Conservation (phyloP, 2,888 invertebrate genomes). For the Sycophila texana region DNA sequence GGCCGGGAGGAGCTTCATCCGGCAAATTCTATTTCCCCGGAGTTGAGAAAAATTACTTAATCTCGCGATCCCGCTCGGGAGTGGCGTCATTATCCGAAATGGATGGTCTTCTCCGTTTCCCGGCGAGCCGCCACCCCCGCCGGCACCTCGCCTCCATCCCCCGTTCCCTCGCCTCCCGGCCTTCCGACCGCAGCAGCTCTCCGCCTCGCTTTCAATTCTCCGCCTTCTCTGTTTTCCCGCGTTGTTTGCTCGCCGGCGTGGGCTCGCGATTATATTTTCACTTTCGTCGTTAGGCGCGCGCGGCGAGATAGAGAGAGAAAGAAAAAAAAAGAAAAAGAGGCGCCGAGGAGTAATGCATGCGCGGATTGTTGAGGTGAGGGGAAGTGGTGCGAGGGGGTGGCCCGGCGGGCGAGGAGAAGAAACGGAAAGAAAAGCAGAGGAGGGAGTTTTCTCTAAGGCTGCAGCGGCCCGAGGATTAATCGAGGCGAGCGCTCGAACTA, state of each 20-base stretch:
- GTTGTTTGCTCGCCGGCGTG: background rate
- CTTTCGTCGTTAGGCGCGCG: slow-evolving; percentile 49
- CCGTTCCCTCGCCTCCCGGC: background rate
- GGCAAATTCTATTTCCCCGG: slow-evolving; percentile 59
- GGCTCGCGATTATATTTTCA: slow-evolving; percentile 4
- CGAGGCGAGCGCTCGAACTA: slow-evolving; percentile 20
- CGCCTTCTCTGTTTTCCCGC: background rate
- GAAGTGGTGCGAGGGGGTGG: background rate
- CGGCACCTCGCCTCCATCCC: background rate
- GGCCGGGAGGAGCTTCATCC: slow-evolving; percentile 36
- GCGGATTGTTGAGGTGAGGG: slow-evolving; percentile 2
- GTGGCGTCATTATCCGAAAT: slow-evolving; percentile 64
- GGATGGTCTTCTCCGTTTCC: slow-evolving; percentile 59
- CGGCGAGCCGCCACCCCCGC: slow-evolving; percentile 46
- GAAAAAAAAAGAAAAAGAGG: slow-evolving; percentile 5
- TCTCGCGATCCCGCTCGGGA: slow-evolving; percentile 58
- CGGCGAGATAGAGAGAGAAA: background rate
- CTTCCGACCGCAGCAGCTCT: slow-evolving; percentile 18
- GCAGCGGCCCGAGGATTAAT: slow-evolving; percentile 36
- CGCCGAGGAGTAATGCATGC: slow-evolving; percentile 25
- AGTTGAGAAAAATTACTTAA: slow-evolving; percentile 66
- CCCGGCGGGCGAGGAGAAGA: slow-evolving; percentile 16
- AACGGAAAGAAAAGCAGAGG: slow-evolving; percentile 34
- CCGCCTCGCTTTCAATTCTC: slow-evolving; percentile 40
- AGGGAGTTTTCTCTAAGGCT: slow-evolving; percentile 30